Percentiles rank a stretch among this genome's conserved stretches.
phyloP scores from a whole-genome alignment of 2,113 vertebrate genomes.

The Rallus limicola region DNA sequence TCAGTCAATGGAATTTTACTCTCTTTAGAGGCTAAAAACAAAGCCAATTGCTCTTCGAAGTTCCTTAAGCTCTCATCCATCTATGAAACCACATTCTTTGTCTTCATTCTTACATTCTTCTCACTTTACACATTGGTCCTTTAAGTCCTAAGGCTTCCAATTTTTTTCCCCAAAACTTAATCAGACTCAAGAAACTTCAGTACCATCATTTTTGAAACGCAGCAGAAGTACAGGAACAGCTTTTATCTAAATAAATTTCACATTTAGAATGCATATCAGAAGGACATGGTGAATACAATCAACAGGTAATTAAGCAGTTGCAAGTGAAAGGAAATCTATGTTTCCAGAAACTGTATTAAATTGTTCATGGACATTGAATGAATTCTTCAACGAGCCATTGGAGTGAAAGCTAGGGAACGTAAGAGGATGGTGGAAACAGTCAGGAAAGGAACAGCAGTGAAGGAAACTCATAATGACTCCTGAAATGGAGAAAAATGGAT shows the following conservation, averaged over 20 bases:
- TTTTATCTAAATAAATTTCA: background rate
- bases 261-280: background rate
- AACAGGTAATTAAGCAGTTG: background rate
- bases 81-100: background rate
- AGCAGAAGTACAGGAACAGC: background rate
- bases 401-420: background rate
- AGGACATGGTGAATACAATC: background rate
- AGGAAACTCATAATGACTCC: background rate
- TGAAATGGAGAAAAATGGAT: background rate
- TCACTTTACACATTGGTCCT: background rate
- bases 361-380: background rate
- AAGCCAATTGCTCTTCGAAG: constrained; percentile 29
- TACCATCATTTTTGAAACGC: background rate
- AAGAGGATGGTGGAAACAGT: background rate
- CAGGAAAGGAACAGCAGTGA: background rate
- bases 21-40: constrained; percentile 36
- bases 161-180: background rate
- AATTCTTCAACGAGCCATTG: background rate
- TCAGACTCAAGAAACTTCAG: background rate
- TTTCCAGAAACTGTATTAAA: background rate
- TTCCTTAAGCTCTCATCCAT: background rate
- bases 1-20: constrained; percentile 29
- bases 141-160: background rate
- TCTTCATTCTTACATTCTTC: background rate
- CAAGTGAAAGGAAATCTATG: background rate